Base-by-base conservation (phyloP, 2,888 invertebrate genomes). In the Limenitis camilla region DNA sequence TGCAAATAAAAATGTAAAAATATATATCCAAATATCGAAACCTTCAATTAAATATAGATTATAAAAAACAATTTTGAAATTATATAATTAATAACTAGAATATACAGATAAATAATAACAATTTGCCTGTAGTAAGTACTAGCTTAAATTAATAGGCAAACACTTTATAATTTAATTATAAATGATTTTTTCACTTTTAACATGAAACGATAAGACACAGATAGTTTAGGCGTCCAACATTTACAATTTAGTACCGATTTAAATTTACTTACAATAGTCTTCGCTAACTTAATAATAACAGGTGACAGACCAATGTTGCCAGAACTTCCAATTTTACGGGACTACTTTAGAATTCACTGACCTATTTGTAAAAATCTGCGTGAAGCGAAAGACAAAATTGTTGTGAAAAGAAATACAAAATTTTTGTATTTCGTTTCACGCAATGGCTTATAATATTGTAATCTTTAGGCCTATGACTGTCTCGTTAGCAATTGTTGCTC, bases 191-290 rank as follows among this genome's bases (percentile, higher is more conserved):
- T 47, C 53, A 53, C 43, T 43, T 54, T 9, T 38, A 52, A 54
- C 40, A 51, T 36, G 48, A 53, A 51, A 33, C 40, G 43, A 55
- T 58, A 61, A 59, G 59, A 57, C 57, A 59, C 49, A 53, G 57
- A 51, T 56, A 58, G 53, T 54, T 60, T 55, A 58, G 55, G 41
- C 58, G 47, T 60, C 55, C 57, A 54, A 62, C 58, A 58, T 61
- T 65, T 63, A 62, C 56, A 61, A 55, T 60, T 44, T 55, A 61
- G 61, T 63, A 59, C 60, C 64, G 55, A 61, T 59, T 55, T 55
- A 39, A 43, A 47, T 30, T 51, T 47, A 41, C 50, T 35, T 55
- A 53, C 49, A 48, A 51, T 52, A 58, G 55, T 55, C 47, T 57
- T 56, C 50, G 50, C 56, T 55, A 55, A 49, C 33, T 35, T 36